Conservation (phyloP, 2,888 invertebrate species). For the Hypercompe scribonia region DNA sequence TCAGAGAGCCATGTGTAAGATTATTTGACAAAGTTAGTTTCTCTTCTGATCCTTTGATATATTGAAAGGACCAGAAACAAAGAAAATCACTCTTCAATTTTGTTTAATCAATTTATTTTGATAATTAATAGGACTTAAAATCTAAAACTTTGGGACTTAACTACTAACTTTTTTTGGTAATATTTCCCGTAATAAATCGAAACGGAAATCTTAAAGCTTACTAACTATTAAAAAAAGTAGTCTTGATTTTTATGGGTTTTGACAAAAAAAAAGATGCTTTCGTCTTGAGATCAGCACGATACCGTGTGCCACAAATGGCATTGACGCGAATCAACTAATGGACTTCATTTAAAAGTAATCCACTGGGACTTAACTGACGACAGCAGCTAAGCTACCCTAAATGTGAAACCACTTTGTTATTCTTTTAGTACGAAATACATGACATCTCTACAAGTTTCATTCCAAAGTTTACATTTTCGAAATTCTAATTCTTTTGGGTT, state of each 20-base stretch:
- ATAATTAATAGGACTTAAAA: no score
- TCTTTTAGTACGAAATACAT: neutral
- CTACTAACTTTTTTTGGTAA: no score
- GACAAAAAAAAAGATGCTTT: neutral
- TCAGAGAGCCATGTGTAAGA: no score
- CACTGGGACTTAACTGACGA: neutral
- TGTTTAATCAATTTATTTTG: no score
- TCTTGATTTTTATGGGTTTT: neutral
- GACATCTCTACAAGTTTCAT: neutral
- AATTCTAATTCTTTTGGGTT: neutral
- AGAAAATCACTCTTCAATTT: no score
- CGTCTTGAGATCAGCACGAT: neutral
- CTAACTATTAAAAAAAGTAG: neutral
- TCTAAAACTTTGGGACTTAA: no score
- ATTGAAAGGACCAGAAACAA: no score
- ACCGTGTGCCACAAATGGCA: neutral
- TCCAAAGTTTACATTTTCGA: neutral
- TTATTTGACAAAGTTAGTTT: no score
- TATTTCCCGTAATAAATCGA: neutral
- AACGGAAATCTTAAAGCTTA: neutral
- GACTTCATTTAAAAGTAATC: constrained; percentile 12
- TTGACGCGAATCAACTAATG: constrained; percentile 5
- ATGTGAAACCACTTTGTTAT: constrained; percentile 2
- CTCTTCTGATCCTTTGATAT: no score
- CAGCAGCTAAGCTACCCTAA: neutral